These are phyloP conservation scores for Arctia plantaginis DNA, from an alignment of 2,888 invertebrate species.

Conservation along the genomic window DNA sequence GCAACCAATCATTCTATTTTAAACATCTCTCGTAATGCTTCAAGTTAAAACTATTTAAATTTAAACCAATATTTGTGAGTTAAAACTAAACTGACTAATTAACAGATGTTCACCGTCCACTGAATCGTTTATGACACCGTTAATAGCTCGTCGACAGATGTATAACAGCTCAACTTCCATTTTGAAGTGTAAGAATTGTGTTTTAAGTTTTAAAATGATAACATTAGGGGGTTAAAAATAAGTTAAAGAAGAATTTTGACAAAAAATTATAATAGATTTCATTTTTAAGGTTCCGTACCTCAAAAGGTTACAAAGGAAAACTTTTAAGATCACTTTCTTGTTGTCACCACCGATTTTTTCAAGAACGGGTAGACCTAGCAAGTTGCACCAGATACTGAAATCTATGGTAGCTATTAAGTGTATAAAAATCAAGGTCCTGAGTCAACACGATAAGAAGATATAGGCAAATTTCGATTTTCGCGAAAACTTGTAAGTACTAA, in stretches of 20 bases:
- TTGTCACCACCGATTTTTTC: too few species aligned
- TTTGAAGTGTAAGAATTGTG: conserved; percentile 14
- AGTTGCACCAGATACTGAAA: too few species aligned
- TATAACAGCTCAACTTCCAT: conserved; percentile 21
- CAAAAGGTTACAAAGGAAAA: too few species aligned
- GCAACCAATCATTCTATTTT: conserved; percentile 9
- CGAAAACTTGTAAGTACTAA: too few species aligned
- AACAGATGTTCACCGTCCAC: conserved; percentile 38
- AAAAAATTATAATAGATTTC: too few species aligned
- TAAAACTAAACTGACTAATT: conserved; percentile 49
- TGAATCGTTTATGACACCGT: conserved; percentile 36
- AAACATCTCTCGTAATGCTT: conserved; percentile 4
- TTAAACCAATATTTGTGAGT: conserved; percentile 20
- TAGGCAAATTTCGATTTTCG: too few species aligned
- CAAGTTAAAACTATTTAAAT: conserved; percentile 13
- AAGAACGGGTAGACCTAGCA: too few species aligned
- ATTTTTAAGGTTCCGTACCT: too few species aligned
- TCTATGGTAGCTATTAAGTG: too few species aligned
- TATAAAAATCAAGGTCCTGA: too few species aligned
- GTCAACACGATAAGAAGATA: too few species aligned
- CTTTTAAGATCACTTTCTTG: too few species aligned
- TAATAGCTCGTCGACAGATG: conserved; percentile 46
- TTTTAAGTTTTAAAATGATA: background rate
- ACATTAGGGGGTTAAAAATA: background rate
- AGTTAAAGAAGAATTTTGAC: background rate